Evolutionary conservation across 53 echinoderm and acorn worm genomes (phyloP), one percentile per base, ranked within the genome.

Genomic region (Temnopleurus reevesii): DNA sequence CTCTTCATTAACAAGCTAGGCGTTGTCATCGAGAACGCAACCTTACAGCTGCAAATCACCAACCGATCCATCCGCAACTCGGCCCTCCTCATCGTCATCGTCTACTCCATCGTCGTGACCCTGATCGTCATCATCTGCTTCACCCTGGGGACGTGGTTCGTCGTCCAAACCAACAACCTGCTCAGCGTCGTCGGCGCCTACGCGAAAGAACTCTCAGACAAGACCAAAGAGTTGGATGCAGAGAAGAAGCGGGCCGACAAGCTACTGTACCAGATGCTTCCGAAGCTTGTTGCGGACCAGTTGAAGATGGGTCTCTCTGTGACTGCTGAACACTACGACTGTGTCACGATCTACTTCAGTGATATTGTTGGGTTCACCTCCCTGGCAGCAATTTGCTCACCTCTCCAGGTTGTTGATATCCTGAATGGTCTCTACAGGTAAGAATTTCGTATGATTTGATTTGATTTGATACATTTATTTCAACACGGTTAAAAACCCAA

Each of bases 301-400:
- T 91, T 96, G 30, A 86, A 93, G 49, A 77, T 82, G 12, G 93
- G 91, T 23, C 89, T 77, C 21, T 55, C 90, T 27, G 89, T 96
- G 12, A 82, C 90, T 0, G 96, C 96, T 12, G 96, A 96, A 59
- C 92, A 93, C 38, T 95, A 77, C 55, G 93, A 93, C 7, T 35
- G 29, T n/a, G 96, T 96, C 8, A 96, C 94, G 25, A 96, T 96
- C 41, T 96, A 93, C 76, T 96, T 96, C 55, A 94, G 94, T 65
- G 96, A 96, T 45, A 96, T 96, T 80, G 96, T 96, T 23, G 96
- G 89, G 23, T 96, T 96, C 81, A 95, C 96, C 13, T 30, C 44
- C 4, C 33, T 96, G 5, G 76, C 96, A 15, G 94, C 96, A 17
- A 56, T 25, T 36, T 91, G 79, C 43, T 87, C 94, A 5, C 96